Base-by-base conservation (phyloP, 2,888 invertebrate genomes). In the Oligia strigilis region DNA sequence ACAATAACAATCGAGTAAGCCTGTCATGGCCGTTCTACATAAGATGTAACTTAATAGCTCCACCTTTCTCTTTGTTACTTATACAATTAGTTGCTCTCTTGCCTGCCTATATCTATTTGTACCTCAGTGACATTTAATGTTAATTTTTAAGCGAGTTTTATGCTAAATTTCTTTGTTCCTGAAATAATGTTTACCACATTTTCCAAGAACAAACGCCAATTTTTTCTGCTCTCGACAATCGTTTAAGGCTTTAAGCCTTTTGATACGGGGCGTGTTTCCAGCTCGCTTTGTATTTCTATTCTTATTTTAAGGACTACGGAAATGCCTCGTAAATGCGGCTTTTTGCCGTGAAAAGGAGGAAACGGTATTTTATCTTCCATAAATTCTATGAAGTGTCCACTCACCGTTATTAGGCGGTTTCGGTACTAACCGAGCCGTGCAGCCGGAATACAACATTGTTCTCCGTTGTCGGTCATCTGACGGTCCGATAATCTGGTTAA, bases 401-500 rank as follows among this genome's bases (percentile, higher is more conserved):
- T 86, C 83, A 79, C 67, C 29, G 74, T 72, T 72, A 75, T 79
- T 79, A 36, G 69, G 46, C 77, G 62, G 62, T 77, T 82, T 77
- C 13, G n/a, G 43, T 78, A 60, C 46, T 65, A 66, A 11, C n/a
- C 29, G 19, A 49, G 11, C 62, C 60, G 17, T 49, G 40, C 14
- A 49, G 9, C 43, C 60, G 19, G n/a, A 79, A 82, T 70, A 58
- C 58, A 65, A 77, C 67, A 85, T 73, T 80, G 79, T 78, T 23
- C 70, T 36, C 9, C n/a, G 14, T 64, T 43, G 66, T 84, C 83
- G 87, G 87, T 86, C 89, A 91, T 91, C 89, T 89, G 64, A 86
- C 87, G 87, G 87, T 81, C 87, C 87, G 84, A 90, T 93, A 93
- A 94, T 94, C 90, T 91, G 91, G 90, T 92, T 91, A 92, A 88